Evolutionary conservation across 1,140 invertebrate species (phyloP).

Genomic region (Heliothis virescens): DNA sequence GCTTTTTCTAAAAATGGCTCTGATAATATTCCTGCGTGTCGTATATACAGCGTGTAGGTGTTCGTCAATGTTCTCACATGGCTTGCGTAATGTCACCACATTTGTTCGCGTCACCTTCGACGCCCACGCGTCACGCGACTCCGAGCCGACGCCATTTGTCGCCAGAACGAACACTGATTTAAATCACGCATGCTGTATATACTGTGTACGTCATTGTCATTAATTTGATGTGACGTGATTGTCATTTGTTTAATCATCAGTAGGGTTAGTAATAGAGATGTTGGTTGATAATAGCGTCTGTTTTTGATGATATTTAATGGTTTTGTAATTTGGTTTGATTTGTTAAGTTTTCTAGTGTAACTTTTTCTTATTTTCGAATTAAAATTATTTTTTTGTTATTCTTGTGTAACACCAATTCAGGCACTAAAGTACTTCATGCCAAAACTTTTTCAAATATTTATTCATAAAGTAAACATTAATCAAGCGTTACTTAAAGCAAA

Average conservation of each 20-base stretch:
- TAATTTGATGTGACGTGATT: too few relatives aligned
- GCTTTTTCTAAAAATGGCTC: background rate
- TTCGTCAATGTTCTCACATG: constrained; percentile 2
- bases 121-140: constrained; percentile 14
- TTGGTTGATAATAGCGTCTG: too few relatives aligned
- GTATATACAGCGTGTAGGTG: background rate
- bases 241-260: too few relatives aligned
- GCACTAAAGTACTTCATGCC: constrained; percentile 2
- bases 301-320: too few relatives aligned
- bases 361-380: too few relatives aligned
- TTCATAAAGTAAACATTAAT: constrained; percentile 43
- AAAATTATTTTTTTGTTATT: background rate
- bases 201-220: too few relatives aligned
- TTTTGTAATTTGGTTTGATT: too few relatives aligned
- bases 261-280: too few relatives aligned
- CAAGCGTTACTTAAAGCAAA: constrained; percentile 42
- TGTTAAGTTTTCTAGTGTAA: too few relatives aligned
- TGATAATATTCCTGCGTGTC: too few relatives aligned
- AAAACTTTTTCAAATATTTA: constrained; percentile 47
- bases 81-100: background rate
- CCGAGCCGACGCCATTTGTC: constrained; percentile 20
- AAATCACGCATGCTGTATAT: background rate
- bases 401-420: background rate
- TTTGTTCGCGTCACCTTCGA: constrained; percentile 23
- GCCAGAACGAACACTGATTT: constrained; percentile 15